These are phyloP conservation scores for Conger conger DNA, from an alignment of 2,113 vertebrate genomes.

Conservation along the genomic window DNA sequence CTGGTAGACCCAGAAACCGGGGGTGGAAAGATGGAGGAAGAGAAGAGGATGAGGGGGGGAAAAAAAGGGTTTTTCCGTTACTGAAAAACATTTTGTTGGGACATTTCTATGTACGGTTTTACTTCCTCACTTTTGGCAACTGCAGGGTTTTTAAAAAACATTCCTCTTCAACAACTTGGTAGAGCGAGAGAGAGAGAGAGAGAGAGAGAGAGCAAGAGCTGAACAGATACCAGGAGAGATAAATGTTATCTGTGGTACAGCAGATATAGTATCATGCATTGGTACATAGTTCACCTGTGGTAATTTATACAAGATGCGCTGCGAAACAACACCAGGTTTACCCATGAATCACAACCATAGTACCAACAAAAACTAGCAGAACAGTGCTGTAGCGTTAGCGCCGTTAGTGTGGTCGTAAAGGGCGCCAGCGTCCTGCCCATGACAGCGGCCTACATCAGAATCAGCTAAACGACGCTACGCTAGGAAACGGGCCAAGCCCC, in stretches of 20 bases:
- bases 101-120: not conserved
- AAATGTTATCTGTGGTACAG: not conserved
- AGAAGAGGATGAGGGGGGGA: conserved; percentile 23
- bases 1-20: conserved; percentile 54
- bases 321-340: not conserved
- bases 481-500: too few species aligned
- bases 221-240: not conserved
- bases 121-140: not conserved
- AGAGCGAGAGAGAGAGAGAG: not conserved
- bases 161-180: not conserved
- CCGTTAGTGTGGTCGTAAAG: too few species aligned
- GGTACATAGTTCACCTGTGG: not conserved
- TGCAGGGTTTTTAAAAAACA: not conserved
- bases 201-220: not conserved
- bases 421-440: too few species aligned
- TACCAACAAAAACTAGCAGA: not conserved
- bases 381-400: too few species aligned
- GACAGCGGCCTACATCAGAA: too few species aligned
- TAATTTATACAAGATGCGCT: not conserved
- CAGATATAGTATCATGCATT: too few species aligned
- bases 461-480: too few species aligned
- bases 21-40: conserved; percentile 25
- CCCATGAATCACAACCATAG: not conserved
- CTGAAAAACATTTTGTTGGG: not conserved
- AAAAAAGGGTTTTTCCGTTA: not conserved